Percentiles rank a stretch among this genome's conserved stretches.
Evolutionary conservation across 2,888 invertebrate species (phyloP).

Genomic region (Ametastegia equiseti): DNA sequence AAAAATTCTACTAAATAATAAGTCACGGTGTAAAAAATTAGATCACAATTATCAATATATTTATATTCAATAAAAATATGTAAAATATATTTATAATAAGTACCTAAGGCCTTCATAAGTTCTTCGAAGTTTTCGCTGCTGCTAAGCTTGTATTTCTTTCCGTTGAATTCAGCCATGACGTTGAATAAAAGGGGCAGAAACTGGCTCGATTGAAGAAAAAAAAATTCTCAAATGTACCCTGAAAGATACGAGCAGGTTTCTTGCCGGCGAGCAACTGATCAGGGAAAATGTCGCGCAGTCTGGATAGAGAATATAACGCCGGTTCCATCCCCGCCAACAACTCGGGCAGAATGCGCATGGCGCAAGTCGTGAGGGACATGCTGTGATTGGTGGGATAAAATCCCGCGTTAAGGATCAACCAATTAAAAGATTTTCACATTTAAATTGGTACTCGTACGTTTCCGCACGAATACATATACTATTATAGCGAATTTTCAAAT

Average conservation of each 20-base stretch:
- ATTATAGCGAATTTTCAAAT: not conserved
- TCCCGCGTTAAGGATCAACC: slow-evolving; percentile 11
- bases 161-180: slow-evolving; percentile 74
- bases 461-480: not conserved
- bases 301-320: not conserved
- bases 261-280: slow-evolving; percentile 46
- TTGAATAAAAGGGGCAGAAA: too few species aligned
- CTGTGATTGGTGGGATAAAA: slow-evolving; percentile 13
- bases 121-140: slow-evolving; percentile 92
- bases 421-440: slow-evolving; percentile 3
- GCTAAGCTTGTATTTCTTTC: slow-evolving; percentile 89
- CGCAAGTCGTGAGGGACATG: not conserved
- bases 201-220: too few species aligned
- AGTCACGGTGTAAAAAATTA: too few species aligned
- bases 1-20: too few species aligned
- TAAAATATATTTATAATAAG: slow-evolving; percentile 71
- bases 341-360: slow-evolving; percentile 12
- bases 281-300: slow-evolving; percentile 16
- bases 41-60: too few species aligned
- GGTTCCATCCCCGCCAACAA: slow-evolving; percentile 37
- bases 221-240: not conserved
- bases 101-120: slow-evolving; percentile 92
- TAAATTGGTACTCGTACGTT: slow-evolving; percentile 24
- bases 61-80: not conserved
- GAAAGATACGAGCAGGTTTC: slow-evolving; percentile 23